Evolutionary conservation across 2,888 invertebrate genomes (phyloP).

Genomic region (Lithophane leautieri): DNA sequence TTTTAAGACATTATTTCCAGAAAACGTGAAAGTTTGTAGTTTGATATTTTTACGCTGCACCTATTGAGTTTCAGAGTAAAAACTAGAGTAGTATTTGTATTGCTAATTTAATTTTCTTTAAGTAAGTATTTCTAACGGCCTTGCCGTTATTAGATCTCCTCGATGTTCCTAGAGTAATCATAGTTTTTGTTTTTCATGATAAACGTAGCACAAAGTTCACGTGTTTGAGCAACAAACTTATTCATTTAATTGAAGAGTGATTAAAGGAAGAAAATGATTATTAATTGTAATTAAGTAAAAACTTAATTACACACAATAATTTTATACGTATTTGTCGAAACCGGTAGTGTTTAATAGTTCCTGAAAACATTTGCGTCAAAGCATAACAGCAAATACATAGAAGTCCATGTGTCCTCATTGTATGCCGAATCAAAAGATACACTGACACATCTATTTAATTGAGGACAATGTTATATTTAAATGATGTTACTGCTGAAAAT

Average conservation of each 20-base stretch:
- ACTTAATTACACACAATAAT: background rate
- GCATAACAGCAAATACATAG: background rate
- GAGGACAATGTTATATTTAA: background rate
- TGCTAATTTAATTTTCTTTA: constrained; percentile 12
- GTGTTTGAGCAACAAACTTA: background rate
- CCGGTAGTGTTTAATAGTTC: background rate
- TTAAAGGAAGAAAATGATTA: background rate
- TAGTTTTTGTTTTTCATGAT: background rate
- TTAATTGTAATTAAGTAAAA: background rate
- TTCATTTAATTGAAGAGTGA: background rate
- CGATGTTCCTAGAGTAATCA: background rate
- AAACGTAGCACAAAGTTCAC: background rate
- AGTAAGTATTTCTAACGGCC: background rate
- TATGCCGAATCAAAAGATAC: background rate
- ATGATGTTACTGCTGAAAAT: background rate
- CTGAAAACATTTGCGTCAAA: constrained; percentile 19
- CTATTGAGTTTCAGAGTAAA: constrained; percentile 8
- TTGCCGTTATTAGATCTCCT: background rate
- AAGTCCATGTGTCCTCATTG: background rate
- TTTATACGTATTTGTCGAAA: background rate
- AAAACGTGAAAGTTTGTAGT: background rate
- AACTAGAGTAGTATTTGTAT: background rate
- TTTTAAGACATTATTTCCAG: constrained; percentile 24
- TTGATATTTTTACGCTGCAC: constrained; percentile 20
- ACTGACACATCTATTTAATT: background rate